Base-by-base conservation (phyloP, 2,797 vertebrate species). In the Salmo trutta region DNA sequence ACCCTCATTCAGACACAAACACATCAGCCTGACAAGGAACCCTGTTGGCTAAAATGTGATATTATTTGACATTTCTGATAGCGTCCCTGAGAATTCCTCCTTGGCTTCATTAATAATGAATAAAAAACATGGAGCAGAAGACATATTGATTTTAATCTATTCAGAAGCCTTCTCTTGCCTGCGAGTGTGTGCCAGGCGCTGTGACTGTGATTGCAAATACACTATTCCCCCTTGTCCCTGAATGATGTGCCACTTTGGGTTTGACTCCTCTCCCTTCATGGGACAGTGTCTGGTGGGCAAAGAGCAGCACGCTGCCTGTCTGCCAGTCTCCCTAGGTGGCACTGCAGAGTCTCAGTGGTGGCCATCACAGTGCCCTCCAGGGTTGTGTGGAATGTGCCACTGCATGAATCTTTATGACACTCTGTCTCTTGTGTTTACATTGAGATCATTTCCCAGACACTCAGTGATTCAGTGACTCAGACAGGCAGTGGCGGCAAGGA, bases 61-160 rank as follows among this genome's bases (percentile, higher is more conserved):
- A 71, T 82, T 80, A 27, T 82, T 59, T 83, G 73, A 84, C 67
- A 16, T 77, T 59, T 59, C 54, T 59, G 5, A 59, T n/a, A 21
- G 56, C 74, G 78, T 88, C 82, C 87, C 77, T 72, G 82, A 84
- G 83, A 90, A 79, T 81, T 79, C 77, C 80, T 79, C 81, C 64
- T 79, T 59, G 56, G 56, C 19, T 59, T 87, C 85, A 90, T 92
- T 87, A 89, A 88, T 92, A 90, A 91, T 90, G 85, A 85, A 86
- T 76, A 76, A 77, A 88, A 82, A 51, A 82, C 81, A 80, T 81
- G 56, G 47, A 56, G 68, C 76, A 70, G 71, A 84, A 82, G 88
- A 88, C 52, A 16, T 90, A 90, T 92, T 90, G 88, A 93, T 93
- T 92, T 87, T 76, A 85, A 90, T 91, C 81, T 89, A 87, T 91